Base-by-base conservation (phyloP, 1,140 invertebrate genomes). In the Drosophila quadrilineata region DNA sequence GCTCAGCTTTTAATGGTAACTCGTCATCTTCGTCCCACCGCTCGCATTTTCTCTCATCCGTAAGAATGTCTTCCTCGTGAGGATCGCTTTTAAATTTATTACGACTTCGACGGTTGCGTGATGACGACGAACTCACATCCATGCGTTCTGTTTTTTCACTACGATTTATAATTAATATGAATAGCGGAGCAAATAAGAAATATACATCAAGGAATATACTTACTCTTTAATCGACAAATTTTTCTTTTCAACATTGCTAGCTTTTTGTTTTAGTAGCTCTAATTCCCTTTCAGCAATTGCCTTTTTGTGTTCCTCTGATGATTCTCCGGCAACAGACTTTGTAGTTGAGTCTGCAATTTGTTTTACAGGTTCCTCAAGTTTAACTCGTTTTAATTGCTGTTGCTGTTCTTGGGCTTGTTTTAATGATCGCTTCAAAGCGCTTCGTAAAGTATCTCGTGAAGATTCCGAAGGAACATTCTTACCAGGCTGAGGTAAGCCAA, bases 361-460 rank as follows among this genome's bases (percentile, higher is more conserved):
- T 41, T 68, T 84, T 2, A 72, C 58, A 0, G 80, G 71, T 21
- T 70, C 71, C 19, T 88, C 87, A 12, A 71, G 85, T 17, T 87
- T 88, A 17, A 75, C 72, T 9, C 79, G 71, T 10, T 85, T 86
- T 0, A 76, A 17, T 28, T 87, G 86, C 5, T 76, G 80, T 24
- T 88, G 85, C 21, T 88, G 85, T 31, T 88, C 86, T 19, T 88
- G 86, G 4, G 87, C 87, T 17, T 88, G 71, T 5, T 88, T 88
- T 4, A 88, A 40, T 0, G 86, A 88, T 0, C 84, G 75, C 19
- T 88, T 88, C 5, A 88, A 35, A n/a, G 86, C 87, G 17, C 71
- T 84, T 9, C 87, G 69, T 5, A 88, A 60, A 12, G 71, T 68
- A 14, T 85, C 75, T 0, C 79, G 66, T 5, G 79, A 75, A 36